phyloP scores from a whole-genome alignment of 2,888 invertebrate species.

The Aporophyla lueneburgensis region DNA sequence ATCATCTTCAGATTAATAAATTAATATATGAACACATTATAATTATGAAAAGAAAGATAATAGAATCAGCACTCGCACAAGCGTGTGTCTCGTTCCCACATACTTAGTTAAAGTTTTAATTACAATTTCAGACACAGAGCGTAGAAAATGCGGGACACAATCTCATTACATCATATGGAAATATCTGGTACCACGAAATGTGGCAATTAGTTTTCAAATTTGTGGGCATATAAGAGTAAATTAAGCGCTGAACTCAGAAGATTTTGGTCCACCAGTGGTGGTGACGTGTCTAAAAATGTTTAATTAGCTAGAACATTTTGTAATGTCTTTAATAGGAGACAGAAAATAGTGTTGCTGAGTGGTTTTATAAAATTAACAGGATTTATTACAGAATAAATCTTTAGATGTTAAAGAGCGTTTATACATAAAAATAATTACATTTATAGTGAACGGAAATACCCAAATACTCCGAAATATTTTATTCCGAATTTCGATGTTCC shows the following conservation, averaged over 20 bases:
- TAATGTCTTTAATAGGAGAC: background rate
- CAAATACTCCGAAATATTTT: no score
- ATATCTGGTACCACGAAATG: slow-evolving; percentile 49
- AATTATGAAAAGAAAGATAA: slow-evolving; percentile 32
- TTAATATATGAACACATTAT: background rate
- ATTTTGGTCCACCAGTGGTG: slow-evolving; percentile 33
- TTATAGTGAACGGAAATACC: no score
- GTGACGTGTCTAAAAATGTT: slow-evolving; percentile 26
- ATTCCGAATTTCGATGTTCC: no score
- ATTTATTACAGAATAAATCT: background rate
- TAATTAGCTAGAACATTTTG: slow-evolving; percentile 17
- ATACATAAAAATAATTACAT: background rate
- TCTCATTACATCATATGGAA: slow-evolving; percentile 56
- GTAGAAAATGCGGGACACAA: slow-evolving; percentile 56
- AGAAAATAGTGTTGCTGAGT: background rate
- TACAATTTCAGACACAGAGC: slow-evolving; percentile 42
- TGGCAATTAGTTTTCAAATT: slow-evolving; percentile 68
- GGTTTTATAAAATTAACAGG: background rate
- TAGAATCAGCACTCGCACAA: slow-evolving; percentile 9
- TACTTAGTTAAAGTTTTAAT: slow-evolving; percentile 52
- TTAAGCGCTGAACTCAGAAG: slow-evolving; percentile 49
- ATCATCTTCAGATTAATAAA: background rate
- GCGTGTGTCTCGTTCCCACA: slow-evolving; percentile 10
- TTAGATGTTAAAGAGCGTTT: background rate
- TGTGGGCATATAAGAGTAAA: slow-evolving; percentile 60